Conservation (phyloP, 2,113 vertebrate species). For the Nothocercus nigrocapillus region DNA sequence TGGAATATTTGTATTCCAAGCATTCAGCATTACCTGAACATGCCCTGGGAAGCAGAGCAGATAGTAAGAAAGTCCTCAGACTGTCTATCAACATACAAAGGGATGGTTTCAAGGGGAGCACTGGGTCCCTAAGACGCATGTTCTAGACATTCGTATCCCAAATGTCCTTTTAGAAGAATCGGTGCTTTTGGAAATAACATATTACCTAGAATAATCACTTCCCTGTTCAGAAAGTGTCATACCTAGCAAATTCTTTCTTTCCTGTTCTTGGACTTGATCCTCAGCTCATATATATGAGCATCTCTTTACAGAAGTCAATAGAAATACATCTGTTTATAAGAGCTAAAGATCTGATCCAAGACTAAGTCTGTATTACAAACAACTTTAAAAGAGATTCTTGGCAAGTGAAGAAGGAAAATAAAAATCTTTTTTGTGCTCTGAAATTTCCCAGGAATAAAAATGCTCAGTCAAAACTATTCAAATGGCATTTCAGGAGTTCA, state of each 20-base stretch:
- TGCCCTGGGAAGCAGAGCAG: background rate
- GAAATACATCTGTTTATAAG: background rate
- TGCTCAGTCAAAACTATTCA: conserved; percentile 47
- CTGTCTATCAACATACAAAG: background rate
- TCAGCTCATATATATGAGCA: background rate
- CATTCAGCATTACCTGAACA: background rate
- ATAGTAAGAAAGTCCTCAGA: background rate
- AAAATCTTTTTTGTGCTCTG: conserved; percentile 28
- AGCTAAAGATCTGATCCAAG: background rate
- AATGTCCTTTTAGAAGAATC: background rate
- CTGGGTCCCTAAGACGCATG: background rate
- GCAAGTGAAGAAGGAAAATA: conserved; percentile 49
- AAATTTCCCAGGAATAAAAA: conserved; percentile 52
- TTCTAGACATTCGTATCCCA: background rate
- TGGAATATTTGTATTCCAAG: background rate
- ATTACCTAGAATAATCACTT: background rate
- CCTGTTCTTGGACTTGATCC: background rate
- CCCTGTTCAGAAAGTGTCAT: background rate
- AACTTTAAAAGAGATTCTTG: conserved; percentile 13
- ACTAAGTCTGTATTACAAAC: background rate
- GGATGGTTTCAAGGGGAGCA: background rate
- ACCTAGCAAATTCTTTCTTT: background rate
- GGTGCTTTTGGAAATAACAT: background rate
- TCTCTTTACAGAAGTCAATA: background rate
- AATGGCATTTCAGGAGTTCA: conserved; percentile 44